phyloP scores from a whole-genome alignment of 1,140 invertebrate genomes.

The Cephus cinctus region DNA sequence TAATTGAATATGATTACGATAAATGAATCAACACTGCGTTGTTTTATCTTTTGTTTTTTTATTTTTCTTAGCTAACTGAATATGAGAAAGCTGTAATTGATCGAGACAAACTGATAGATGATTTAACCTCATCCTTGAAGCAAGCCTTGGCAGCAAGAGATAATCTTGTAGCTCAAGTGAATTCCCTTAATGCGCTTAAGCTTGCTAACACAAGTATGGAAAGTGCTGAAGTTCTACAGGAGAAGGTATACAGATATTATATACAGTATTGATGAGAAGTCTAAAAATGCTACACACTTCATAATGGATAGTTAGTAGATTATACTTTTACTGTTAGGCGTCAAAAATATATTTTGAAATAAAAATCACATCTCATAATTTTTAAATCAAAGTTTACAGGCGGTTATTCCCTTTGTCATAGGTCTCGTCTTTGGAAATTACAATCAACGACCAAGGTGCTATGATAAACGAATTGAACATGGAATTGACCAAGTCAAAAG shows the following conservation, averaged over 20 bases:
- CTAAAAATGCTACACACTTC: too few relatives aligned
- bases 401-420: slow-evolving; percentile 17
- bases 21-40: neutral
- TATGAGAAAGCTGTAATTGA: slow-evolving; percentile 44
- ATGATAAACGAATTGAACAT: slow-evolving; percentile 28
- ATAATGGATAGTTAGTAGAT: too few relatives aligned
- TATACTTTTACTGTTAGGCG: too few relatives aligned
- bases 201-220: too few relatives aligned
- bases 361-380: too few relatives aligned
- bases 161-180: slow-evolving; percentile 33
- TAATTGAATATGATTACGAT: neutral
- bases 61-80: slow-evolving; percentile 37
- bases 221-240: slow-evolving; percentile 24
- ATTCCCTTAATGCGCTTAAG: slow-evolving; percentile 4
- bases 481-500: slow-evolving; percentile 27
- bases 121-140: slow-evolving; percentile 42
- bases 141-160: slow-evolving; percentile 44
- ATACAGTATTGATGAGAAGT: too few relatives aligned
- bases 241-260: too few relatives aligned
- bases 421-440: slow-evolving; percentile 30
- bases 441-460: slow-evolving; percentile 24
- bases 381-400: too few relatives aligned
- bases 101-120: slow-evolving; percentile 47
- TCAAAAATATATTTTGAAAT: too few relatives aligned
- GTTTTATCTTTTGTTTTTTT: slow-evolving; percentile 10